Evolutionary conservation across 2,888 invertebrate genomes (phyloP).

Genomic region (Xestobium rufovillosum): DNA sequence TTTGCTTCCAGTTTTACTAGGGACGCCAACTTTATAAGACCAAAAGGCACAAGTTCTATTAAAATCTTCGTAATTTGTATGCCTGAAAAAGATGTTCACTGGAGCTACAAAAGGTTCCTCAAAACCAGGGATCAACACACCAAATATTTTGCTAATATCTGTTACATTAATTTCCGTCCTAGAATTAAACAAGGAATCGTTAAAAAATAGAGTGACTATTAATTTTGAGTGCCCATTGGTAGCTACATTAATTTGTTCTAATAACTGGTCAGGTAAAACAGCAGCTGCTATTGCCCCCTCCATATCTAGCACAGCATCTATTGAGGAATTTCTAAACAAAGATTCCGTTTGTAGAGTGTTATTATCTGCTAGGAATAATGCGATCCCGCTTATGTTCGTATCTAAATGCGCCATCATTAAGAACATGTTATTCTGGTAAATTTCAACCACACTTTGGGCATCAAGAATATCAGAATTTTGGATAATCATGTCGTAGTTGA

Average conservation of each 20-base stretch:
- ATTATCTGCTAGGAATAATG: conserved; percentile 27
- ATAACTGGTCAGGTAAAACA: conserved; percentile 22
- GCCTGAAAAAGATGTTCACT: conserved; percentile 48
- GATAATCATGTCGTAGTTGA: conserved; percentile 49
- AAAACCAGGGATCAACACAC: conserved; percentile 51
- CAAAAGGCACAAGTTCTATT: conserved; percentile 46
- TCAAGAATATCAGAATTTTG: conserved; percentile 36
- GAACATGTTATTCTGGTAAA: conserved; percentile 43
- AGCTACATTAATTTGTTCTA: conserved; percentile 22
- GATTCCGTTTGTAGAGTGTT: conserved; percentile 37
- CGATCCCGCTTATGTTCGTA: conserved; percentile 45
- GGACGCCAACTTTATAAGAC: conserved; percentile 38
- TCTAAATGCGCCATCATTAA: conserved; percentile 43
- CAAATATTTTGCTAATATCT: conserved; percentile 47
- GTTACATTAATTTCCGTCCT: conserved; percentile 15
- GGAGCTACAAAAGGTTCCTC: conserved; percentile 46
- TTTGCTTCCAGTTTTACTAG: conserved; percentile 31
- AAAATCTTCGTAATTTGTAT: conserved; percentile 29
- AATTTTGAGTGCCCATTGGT: conserved; percentile 3
- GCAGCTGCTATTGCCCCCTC: conserved; percentile 16
- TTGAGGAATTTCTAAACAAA: conserved; percentile 20
- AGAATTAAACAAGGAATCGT: conserved; percentile 25
- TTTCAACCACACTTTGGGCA: conserved; percentile 32
- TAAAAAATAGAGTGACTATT: conserved; percentile 22
- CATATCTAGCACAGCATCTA: conserved; percentile 18